Percentiles rank a stretch among this genome's conserved stretches.
Conservation (phyloP, 2,113 vertebrate genomes). For the Podarcis raffonei region DNA sequence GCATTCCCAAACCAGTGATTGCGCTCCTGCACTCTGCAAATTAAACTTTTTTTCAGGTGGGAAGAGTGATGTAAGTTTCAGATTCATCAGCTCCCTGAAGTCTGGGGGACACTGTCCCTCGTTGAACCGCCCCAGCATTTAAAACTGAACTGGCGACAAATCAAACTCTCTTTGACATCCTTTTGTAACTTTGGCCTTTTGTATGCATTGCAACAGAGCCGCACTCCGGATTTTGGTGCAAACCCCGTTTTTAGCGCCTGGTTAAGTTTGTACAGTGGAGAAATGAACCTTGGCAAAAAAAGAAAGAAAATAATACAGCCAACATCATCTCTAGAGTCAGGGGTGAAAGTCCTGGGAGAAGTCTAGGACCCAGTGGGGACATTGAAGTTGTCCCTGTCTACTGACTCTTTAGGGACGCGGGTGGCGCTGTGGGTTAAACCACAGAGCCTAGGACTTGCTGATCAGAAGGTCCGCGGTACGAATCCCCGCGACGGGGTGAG, state of each 20-base stretch:
- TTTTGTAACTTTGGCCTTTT: constrained; percentile 63
- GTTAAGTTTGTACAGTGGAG: constrained; percentile 4
- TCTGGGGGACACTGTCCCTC: neutral
- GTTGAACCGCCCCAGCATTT: constrained; percentile 5
- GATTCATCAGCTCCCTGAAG: neutral
- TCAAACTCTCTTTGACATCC: constrained; percentile 31
- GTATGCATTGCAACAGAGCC: constrained; percentile 58
- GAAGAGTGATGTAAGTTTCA: neutral
- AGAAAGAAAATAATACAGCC: neutral
- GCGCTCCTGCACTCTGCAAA: neutral
- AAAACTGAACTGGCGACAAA: constrained; percentile 13
- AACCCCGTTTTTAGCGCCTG: constrained; percentile 20
- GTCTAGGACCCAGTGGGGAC: neutral
- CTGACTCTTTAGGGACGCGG: neutral
- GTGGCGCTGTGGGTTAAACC: too few species aligned
- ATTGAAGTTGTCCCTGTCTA: neutral
- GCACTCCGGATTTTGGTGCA: constrained; percentile 8
- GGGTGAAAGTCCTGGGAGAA: neutral
- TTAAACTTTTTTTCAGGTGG: neutral
- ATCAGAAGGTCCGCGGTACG: too few species aligned
- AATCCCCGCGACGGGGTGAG: too few species aligned
- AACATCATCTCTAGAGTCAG: constrained; percentile 16
- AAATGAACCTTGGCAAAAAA: neutral
- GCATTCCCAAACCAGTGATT: too few species aligned
- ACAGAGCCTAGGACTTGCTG: too few species aligned